Evolutionary conservation across 2,113 vertebrate genomes (phyloP).

Genomic region (Zootoca vivipara): DNA sequence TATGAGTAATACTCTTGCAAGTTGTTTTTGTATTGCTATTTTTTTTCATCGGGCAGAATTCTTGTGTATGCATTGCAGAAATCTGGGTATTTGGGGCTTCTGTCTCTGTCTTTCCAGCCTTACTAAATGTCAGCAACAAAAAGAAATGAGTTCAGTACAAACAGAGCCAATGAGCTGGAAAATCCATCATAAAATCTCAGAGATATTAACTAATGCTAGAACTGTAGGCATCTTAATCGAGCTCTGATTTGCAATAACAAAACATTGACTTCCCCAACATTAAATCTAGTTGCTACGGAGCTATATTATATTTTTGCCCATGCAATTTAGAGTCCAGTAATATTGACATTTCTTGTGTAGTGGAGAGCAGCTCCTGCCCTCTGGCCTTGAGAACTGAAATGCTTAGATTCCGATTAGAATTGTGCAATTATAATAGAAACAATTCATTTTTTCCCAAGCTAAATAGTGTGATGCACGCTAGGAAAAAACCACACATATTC

Average conservation of each 20-base stretch:
- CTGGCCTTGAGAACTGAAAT: not conserved
- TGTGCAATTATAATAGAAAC: not conserved
- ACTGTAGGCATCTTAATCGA: accelerated
- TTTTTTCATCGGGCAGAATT: accelerated
- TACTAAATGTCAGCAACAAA: not conserved
- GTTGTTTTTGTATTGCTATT: not conserved
- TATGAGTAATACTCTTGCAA: not conserved
- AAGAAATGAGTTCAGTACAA: not conserved
- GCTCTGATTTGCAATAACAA: conserved; percentile 15
- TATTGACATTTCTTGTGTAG: not conserved
- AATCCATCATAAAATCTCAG: not conserved
- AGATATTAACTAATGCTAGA: not conserved
- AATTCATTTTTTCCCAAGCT: not conserved
- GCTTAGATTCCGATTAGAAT: not conserved
- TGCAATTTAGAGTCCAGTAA: not conserved
- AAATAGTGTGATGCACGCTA: not conserved
- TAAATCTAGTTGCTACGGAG: not conserved
- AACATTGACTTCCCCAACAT: not conserved
- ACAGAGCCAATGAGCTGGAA: not conserved
- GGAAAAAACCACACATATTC: not conserved
- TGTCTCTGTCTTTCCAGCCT: not conserved
- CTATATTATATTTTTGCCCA: not conserved
- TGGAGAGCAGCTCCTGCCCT: not conserved
- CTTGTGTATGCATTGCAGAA: accelerated
- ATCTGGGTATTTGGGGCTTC: not conserved